phyloP scores from a whole-genome alignment of 2,888 invertebrate species.

The Cataglyphis albicans region DNA sequence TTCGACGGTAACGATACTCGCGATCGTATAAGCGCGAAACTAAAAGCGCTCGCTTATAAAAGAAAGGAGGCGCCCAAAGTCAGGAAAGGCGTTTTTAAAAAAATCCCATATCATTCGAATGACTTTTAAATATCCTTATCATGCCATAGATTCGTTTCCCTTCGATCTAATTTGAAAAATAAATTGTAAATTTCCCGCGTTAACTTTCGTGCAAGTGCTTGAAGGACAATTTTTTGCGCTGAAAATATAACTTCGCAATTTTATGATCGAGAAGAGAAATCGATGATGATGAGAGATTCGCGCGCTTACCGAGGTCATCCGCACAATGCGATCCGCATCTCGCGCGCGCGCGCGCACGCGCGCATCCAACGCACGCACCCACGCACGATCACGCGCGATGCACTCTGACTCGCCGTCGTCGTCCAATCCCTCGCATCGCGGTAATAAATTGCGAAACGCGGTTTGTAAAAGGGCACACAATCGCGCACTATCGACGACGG shows the following conservation, averaged over 20 bases:
- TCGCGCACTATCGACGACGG: conserved; percentile 68
- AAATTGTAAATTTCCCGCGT: background rate
- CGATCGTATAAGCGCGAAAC: background rate
- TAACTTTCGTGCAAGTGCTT: background rate
- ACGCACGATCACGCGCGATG: conserved; percentile 8
- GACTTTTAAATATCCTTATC: background rate
- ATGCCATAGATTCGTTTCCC: background rate
- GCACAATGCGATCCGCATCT: conserved; percentile 32
- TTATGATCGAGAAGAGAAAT: background rate
- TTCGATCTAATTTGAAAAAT: background rate
- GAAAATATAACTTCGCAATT: background rate
- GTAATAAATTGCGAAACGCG: background rate
- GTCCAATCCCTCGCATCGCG: conserved; percentile 45
- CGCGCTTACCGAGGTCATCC: conserved; percentile 41
- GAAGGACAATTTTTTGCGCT: background rate
- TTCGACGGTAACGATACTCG: background rate
- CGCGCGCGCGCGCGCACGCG: conserved; percentile 45
- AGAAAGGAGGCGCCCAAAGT: background rate
- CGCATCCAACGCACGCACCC: conserved; percentile 26
- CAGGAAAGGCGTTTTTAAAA: background rate
- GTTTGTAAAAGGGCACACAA: background rate
- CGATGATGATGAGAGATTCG: background rate
- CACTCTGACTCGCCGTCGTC: conserved; percentile 2
- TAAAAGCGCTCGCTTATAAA: background rate
- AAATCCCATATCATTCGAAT: background rate